A percentile compares a stretch with the other conserved stretches of the same genome.
These are phyloP conservation scores for Diuraphis noxia DNA, from an alignment of 1,140 invertebrate species.

Conservation along the genomic window DNA sequence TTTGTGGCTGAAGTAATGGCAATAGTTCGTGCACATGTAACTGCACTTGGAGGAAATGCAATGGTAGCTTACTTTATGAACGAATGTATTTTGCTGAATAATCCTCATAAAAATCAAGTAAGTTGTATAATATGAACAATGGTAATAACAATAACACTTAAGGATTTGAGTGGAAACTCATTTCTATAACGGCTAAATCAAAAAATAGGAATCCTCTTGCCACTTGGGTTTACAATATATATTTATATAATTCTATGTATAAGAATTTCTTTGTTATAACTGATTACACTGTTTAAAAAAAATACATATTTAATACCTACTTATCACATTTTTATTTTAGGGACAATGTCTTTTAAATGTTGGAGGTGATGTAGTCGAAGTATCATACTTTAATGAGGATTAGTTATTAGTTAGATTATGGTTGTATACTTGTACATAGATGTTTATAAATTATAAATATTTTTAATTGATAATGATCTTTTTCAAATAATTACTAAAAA, in stretches of 20 bases:
- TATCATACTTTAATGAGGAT: conserved; percentile 31
- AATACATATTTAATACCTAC: neutral
- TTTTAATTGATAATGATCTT: neutral
- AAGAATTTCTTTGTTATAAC: neutral
- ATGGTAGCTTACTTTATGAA: conserved; percentile 92
- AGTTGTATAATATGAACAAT: conserved; percentile 54
- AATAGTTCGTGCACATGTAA: conserved; percentile 88
- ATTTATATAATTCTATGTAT: neutral
- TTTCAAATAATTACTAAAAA: neutral
- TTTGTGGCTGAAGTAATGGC: conserved; percentile 90
- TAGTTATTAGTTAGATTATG: neutral
- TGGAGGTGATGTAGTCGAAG: conserved; percentile 68
- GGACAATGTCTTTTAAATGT: conserved; percentile 93
- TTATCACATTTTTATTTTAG: conserved; percentile 63
- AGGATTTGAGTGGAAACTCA: neutral
- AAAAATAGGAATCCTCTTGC: neutral
- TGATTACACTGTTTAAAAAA: neutral
- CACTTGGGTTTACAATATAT: neutral
- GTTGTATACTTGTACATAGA: neutral
- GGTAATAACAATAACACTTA: neutral
- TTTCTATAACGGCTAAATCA: neutral
- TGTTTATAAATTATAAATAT: neutral
- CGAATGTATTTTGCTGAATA: conserved; percentile 86
- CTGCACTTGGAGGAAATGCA: conserved; percentile 92
- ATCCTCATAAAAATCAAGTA: conserved; percentile 95